Conservation (phyloP, 2,797 vertebrate species). For the Tadarida brasiliensis region DNA sequence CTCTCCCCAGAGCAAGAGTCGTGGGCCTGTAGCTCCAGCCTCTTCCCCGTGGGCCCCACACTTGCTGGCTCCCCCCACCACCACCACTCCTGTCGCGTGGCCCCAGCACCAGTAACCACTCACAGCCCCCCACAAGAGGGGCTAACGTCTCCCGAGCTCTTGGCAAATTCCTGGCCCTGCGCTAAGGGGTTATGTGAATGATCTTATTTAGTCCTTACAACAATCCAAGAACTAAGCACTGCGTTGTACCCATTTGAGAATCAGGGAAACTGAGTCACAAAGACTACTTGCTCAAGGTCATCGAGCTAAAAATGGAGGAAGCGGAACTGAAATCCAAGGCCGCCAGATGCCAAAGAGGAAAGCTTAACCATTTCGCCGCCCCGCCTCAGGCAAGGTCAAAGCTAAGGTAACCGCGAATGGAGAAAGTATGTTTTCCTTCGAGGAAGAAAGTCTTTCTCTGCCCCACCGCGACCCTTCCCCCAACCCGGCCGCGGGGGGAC, state of each 20-base stretch:
- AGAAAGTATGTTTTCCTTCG: neutral
- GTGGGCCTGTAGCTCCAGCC: neutral
- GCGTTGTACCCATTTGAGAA: neutral
- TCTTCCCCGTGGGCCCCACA: neutral
- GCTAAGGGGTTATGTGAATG: neutral
- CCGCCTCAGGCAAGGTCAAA: constrained; percentile 59
- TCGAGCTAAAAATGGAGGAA: neutral
- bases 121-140: neutral
- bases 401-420: neutral
- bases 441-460: neutral
- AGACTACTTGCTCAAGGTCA: neutral
- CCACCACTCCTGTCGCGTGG: neutral
- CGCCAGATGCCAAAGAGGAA: neutral
- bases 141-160: neutral
- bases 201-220: neutral
- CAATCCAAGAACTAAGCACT: neutral
- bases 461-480: neutral
- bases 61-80: neutral
- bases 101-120: neutral
- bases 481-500: neutral
- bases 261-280: constrained; percentile 69
- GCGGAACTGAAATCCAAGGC: neutral
- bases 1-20: constrained; percentile 41
- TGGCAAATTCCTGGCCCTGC: neutral
- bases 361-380: neutral